Evolutionary conservation across 53 echinoderm and acorn worm species (phyloP), one percentile per base, ranked within the genome.

Genomic region (Paelopatides confundens): DNA sequence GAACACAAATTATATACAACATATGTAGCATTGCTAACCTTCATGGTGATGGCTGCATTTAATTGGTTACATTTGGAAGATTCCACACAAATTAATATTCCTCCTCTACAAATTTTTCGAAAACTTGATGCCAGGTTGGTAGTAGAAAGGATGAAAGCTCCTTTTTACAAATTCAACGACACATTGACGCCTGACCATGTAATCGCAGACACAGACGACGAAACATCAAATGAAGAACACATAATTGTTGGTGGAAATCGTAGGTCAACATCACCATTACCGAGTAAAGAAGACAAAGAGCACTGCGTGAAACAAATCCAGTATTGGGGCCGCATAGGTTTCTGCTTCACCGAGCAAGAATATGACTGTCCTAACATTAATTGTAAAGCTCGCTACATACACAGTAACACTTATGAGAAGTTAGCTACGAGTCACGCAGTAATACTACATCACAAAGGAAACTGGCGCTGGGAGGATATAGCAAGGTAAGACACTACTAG

Each of bases 391-490:
- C 39, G 74, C n/a, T 43, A 46, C 29, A 46, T 74, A 40, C 40
- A 74, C 74, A 74, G 74, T 39, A 74, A 46, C 74, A 39, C 74
- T 0, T 74, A 74, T n/a, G 24, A 74, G 11, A 74, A 40, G 37
- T 27, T 74, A 27, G 21, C 35, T 27, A 74, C 74, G n/a, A 74
- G 74, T 7, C 39, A 74, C 27, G 74, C 74, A 5, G 39, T 39
- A n/a, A 74, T 74, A 24, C 47, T 74, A 18, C 74, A 74, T 29
- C 74, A 74, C 11, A 74, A 46, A 74, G 74, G 74, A 74, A 40
- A 23, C 1, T 74, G 74, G 74, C 39, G 13, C 7, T 24, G 38
- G 38, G 47, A 74, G 6, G 74, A 74, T 74, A 11, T 74, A n/a
- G 74, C 23, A 23, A 74, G 74, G 74, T 74, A 39, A 74, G 43